Evolutionary conservation across 2,113 vertebrate species (phyloP).

Genomic region (Gobiocypris rarus): DNA sequence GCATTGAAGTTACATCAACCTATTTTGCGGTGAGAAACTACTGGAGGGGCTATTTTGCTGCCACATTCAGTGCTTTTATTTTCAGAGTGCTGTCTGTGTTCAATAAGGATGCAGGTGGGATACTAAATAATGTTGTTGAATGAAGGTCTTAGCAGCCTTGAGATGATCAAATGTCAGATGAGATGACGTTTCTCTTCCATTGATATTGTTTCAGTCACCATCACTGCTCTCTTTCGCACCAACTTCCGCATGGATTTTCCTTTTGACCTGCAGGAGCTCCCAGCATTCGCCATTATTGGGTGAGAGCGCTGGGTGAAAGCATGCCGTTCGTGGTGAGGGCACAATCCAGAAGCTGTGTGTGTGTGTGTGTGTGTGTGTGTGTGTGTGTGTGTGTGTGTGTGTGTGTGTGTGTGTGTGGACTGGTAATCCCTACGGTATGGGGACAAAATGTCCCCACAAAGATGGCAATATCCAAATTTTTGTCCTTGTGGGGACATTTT

Average conservation of each 20-base stretch:
- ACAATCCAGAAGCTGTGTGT: slow-evolving; percentile 50
- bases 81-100: slow-evolving; percentile 94
- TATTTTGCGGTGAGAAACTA: slow-evolving; percentile 98
- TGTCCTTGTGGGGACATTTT: too few species aligned
- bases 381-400: slow-evolving; percentile 31
- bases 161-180: not conserved
- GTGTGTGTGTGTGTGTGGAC: too few species aligned
- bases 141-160: not conserved
- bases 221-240: slow-evolving; percentile 95
- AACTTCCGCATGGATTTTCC: slow-evolving; percentile 97
- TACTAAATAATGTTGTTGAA: not conserved
- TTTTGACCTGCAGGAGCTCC: slow-evolving; percentile 94
- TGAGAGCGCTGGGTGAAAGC: slow-evolving; percentile 70
- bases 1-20: slow-evolving; percentile 96
- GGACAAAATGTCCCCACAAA: too few species aligned
- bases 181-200: not conserved
- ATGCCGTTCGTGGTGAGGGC: slow-evolving; percentile 53
- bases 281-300: slow-evolving; percentile 94
- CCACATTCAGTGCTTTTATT: slow-evolving; percentile 97
- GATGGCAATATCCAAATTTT: too few species aligned
- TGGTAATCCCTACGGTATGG: too few species aligned
- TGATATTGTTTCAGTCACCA: slow-evolving; percentile 80
- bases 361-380: slow-evolving; percentile 12
- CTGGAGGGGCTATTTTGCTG: slow-evolving; percentile 97
- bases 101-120: slow-evolving; percentile 93